Base-by-base conservation (phyloP, 2,113 vertebrate genomes). In the Ciconia maguari region DNA sequence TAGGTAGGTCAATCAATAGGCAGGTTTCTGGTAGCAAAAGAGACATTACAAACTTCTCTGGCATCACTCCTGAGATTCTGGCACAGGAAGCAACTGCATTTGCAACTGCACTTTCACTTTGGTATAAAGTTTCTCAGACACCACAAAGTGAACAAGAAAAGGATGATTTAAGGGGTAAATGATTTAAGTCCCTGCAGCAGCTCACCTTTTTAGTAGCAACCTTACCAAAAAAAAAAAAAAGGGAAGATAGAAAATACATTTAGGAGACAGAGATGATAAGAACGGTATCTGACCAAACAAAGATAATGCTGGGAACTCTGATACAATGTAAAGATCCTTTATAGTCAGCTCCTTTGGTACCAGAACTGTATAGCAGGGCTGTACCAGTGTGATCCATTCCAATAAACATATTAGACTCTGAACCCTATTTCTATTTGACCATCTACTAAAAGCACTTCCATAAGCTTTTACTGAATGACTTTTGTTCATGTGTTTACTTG, bases 401-500 rank as follows among this genome's bases (percentile, higher is more conserved):
- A 81, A 54, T 34, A 75, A 81, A 38, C 11, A 16, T 9, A 34
- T 55, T 55, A 58, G 41, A 55, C 36, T 36, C 5, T 1, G 13
- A 83, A 55, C 7, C 5, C 25, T 41, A n/a, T 46, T 79, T 88
- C 80, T 79, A 71, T 38, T 76, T 6, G 34, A 80, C 44, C 57
- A 86, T 88, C 69, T 83, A 83, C 51, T 48, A 61, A 95, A 78
- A 83, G 74, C 44, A 66, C 32, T 83, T 89, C 60, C 15, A 69
- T 55, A 93, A 91, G 86, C 49, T 95, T 96, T 52, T 78, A 81
- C 54, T 36, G 52, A 79, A 69, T 55, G 8, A 70, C 32, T 94
- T 87, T 61, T 83, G 25, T 76, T 89, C n/a, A 46, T 21, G 32
- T 51, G 29, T 76, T 96, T 89, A 93, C 92, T 93, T 93, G 70